Conservation (phyloP, 2,797 vertebrate species). For the Streptopelia turtur region DNA sequence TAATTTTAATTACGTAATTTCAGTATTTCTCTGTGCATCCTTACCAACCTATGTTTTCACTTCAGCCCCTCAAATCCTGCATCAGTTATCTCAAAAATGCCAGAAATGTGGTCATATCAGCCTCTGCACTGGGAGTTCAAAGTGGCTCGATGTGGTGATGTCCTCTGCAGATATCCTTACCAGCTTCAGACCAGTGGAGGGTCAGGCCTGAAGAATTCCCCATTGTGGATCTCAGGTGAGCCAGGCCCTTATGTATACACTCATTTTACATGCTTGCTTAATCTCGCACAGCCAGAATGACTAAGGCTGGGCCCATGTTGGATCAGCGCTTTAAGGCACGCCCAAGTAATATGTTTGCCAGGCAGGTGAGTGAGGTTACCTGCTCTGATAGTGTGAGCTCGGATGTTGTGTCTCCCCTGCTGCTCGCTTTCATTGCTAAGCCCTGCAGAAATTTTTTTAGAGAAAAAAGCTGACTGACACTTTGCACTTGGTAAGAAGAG, state of each 20-base stretch:
- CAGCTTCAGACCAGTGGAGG: background rate
- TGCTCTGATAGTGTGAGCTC: fast-evolving
- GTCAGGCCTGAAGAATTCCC: background rate
- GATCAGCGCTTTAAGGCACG: background rate
- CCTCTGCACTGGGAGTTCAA: fast-evolving
- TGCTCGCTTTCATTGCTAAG: background rate
- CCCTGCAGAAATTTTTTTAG: background rate
- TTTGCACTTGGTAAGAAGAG: background rate
- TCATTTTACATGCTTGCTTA: background rate
- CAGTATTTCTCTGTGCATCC: background rate
- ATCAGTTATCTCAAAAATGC: background rate
- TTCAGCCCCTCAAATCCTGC: background rate
- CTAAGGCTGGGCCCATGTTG: background rate
- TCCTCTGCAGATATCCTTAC: background rate
- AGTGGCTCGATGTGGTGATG: fast-evolving
- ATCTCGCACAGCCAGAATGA: background rate
- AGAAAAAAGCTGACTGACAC: background rate
- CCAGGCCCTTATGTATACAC: background rate
- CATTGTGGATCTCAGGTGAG: background rate
- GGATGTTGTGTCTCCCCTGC: background rate
- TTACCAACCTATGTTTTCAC: background rate
- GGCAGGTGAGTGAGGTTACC: background rate
- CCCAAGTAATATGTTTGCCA: background rate
- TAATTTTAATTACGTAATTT: background rate
- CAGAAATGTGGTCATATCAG: background rate